Conservation (phyloP, 2,797 vertebrate genomes). For the Melanotaenia trifasciata region DNA sequence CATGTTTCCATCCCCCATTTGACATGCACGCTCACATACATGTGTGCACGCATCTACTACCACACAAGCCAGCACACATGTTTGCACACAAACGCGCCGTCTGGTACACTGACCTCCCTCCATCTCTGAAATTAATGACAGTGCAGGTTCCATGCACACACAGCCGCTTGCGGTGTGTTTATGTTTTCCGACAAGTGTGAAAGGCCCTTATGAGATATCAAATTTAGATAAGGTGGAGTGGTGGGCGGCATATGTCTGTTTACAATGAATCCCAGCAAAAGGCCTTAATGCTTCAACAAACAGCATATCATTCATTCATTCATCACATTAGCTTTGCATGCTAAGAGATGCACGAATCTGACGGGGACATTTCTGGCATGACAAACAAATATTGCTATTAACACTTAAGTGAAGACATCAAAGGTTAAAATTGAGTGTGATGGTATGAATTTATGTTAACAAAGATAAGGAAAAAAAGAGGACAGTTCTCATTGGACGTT, state of each 20-base stretch:
- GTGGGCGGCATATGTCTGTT: conserved; percentile 74
- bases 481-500: background rate
- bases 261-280: conserved; percentile 52
- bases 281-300: conserved; percentile 37
- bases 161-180: conserved; percentile 59
- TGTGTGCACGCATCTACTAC: conserved; percentile 49
- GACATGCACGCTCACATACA: conserved; percentile 44
- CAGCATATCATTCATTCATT: background rate
- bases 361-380: conserved; percentile 7
- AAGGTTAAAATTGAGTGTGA: background rate
- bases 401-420: background rate
- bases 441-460: background rate
- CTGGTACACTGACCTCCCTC: conserved; percentile 73
- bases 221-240: conserved; percentile 69
- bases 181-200: conserved; percentile 67
- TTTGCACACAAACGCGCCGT: conserved; percentile 59
- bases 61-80: conserved; percentile 52
- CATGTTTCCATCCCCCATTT: conserved; percentile 23
- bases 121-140: conserved; percentile 75
- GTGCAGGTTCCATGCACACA: conserved; percentile 66
- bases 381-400: conserved; percentile 3
- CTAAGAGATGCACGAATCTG: conserved; percentile 10
- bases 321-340: conserved; percentile 15
- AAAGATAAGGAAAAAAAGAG: background rate
- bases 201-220: conserved; percentile 71